Evolutionary conservation across 2,797 vertebrate genomes (phyloP).

Genomic region (Acipenser oxyrinchus): DNA sequence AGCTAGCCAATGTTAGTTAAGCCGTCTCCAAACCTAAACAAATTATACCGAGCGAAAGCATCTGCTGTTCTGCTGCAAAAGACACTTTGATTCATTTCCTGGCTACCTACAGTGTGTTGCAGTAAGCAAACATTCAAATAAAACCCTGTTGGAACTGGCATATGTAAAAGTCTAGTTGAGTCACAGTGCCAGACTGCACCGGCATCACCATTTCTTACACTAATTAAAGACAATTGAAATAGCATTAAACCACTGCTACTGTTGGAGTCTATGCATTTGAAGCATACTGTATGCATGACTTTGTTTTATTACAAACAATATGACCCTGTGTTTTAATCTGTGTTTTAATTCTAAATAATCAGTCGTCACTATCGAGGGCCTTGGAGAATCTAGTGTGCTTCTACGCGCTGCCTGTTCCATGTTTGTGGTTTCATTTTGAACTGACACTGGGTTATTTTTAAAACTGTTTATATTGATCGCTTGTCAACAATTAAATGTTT

Average conservation of each 20-base stretch:
- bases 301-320: no score
- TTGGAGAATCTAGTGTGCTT: no score
- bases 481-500: no score
- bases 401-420: no score
- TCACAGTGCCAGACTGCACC: background rate
- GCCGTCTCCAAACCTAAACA: conserved; percentile 13
- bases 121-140: background rate
- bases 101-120: background rate
- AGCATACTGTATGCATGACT: no score
- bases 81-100: background rate
- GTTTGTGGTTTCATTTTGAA: no score
- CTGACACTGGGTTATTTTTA: no score
- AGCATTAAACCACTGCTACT: background rate
- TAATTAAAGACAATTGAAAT: background rate
- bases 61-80: conserved; percentile 6
- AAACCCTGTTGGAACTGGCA: background rate
- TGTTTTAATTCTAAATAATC: no score
- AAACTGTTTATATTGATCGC: no score
- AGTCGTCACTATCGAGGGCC: no score
- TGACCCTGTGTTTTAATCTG: no score
- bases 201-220: no score
- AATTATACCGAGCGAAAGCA: conserved; percentile 17
- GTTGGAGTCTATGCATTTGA: background rate
- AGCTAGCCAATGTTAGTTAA: conserved; percentile 7
- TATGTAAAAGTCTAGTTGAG: background rate